Evolutionary conservation across 2,888 invertebrate species (phyloP).

Genomic region (Oscheius sp.): DNA sequence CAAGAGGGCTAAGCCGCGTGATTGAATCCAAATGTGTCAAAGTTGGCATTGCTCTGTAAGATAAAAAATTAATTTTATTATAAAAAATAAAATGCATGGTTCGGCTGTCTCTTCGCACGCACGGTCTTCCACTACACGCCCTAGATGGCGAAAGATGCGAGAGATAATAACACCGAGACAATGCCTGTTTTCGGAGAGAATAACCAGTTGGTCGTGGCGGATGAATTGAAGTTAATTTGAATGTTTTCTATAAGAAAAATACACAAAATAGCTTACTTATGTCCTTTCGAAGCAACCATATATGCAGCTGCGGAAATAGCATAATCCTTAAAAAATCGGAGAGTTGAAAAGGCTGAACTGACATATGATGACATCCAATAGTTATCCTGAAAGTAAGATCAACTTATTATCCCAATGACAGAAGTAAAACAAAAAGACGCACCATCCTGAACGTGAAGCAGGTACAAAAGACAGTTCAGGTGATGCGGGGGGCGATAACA

Average conservation of each 20-base stretch:
- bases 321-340: slow-evolving; percentile 59
- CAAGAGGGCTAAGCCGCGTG: slow-evolving; percentile 74
- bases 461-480: slow-evolving; percentile 1
- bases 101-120: not conserved
- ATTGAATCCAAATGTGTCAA: slow-evolving; percentile 49
- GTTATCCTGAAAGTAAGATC: slow-evolving; percentile 9
- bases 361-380: slow-evolving; percentile 30
- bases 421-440: slow-evolving; percentile 10
- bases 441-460: slow-evolving; percentile 16
- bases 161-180: not conserved
- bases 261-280: slow-evolving; percentile 13
- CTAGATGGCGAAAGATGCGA: not conserved
- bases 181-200: not conserved
- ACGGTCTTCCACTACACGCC: not conserved
- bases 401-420: not conserved
- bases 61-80: not conserved
- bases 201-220: not conserved
- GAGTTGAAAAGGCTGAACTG: slow-evolving; percentile 40
- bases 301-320: slow-evolving; percentile 59
- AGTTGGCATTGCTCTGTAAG: slow-evolving; percentile 52
- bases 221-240: not conserved
- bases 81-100: not conserved
- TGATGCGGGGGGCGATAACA: slow-evolving; percentile 26
- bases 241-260: not conserved
- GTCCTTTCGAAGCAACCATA: slow-evolving; percentile 39